Conservation (phyloP, 1,140 invertebrate species). For the Drosophila pseudoobscura region DNA sequence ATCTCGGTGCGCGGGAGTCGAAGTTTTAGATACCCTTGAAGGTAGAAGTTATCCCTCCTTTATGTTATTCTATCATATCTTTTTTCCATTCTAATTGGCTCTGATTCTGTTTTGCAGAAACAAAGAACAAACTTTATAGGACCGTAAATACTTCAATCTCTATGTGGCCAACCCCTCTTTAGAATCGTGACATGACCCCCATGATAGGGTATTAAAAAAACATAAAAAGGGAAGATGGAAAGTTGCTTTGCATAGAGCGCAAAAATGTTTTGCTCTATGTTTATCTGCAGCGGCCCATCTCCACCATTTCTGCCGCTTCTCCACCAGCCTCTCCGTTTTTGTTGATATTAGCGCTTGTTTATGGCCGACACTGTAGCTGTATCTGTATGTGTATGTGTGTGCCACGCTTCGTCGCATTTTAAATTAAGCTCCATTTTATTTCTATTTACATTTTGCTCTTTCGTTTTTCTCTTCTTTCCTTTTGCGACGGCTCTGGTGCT, state of each 20-base stretch:
- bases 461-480: constrained; percentile 15
- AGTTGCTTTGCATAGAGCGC: constrained; percentile 69
- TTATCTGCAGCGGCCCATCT: constrained; percentile 73
- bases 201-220: constrained; percentile 7
- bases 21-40: too few species aligned
- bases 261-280: constrained; percentile 66
- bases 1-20: too few species aligned
- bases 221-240: constrained; percentile 21
- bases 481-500: constrained; percentile 15
- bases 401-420: constrained; percentile 76
- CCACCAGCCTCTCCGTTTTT: constrained; percentile 6
- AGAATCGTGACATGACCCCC: background rate
- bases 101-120: too few species aligned
- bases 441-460: constrained; percentile 76
- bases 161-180: too few species aligned
- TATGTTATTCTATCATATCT: too few species aligned
- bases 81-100: too few species aligned
- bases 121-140: too few species aligned
- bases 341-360: constrained; percentile 71
- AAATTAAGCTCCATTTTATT: constrained; percentile 80
- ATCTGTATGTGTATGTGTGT: constrained; percentile 36
- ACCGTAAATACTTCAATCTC: too few species aligned
- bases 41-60: too few species aligned
- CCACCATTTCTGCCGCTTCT: constrained; percentile 14
- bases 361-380: constrained; percentile 26